Evolutionary conservation across 2,797 vertebrate genomes (phyloP).

Genomic region (Phrynocephalus forsythii): DNA sequence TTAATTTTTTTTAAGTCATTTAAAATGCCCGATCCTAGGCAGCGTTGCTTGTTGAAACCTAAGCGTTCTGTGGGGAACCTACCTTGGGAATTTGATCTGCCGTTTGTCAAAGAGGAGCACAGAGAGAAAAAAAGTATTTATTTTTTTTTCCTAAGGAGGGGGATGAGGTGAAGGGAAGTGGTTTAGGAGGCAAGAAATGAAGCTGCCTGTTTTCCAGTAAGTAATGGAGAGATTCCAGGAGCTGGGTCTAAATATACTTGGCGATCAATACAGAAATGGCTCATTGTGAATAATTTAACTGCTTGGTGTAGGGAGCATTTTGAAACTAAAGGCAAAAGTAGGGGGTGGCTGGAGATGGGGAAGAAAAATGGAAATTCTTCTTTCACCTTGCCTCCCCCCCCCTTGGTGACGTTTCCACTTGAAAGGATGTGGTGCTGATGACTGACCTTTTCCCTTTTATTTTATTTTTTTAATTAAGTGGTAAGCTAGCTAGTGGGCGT

Average conservation of each 20-base stretch:
- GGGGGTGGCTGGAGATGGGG: conserved; percentile 56
- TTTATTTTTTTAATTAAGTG: conserved; percentile 75
- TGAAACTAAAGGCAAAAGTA: conserved; percentile 83
- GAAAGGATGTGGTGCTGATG: conserved; percentile 75
- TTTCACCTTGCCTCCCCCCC: conserved; percentile 62
- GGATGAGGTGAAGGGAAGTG: conserved; percentile 81
- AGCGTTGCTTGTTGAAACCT: conserved; percentile 78
- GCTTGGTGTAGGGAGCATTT: conserved; percentile 84
- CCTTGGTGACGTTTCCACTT: conserved; percentile 77
- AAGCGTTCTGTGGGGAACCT: conserved; percentile 75
- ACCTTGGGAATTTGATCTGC: conserved; percentile 82
- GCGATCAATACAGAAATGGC: conserved; percentile 88
- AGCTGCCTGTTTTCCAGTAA: conserved; percentile 88
- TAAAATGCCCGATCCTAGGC: conserved; percentile 76
- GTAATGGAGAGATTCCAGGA: conserved; percentile 88
- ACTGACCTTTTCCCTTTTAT: conserved; percentile 55
- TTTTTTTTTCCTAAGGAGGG: conserved; percentile 79
- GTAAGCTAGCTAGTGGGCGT: conserved; percentile 81
- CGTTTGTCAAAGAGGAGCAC: conserved; percentile 72
- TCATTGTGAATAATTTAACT: conserved; percentile 89
- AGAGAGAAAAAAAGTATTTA: conserved; percentile 78
- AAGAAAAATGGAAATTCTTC: conserved; percentile 78
- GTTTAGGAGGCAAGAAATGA: conserved; percentile 86
- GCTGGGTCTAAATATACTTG: conserved; percentile 88
- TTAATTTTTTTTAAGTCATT: conserved; percentile 49